These are phyloP conservation scores for Zaprionus bogoriensis DNA, from an alignment of 2,888 invertebrate genomes.

Conservation along the genomic window DNA sequence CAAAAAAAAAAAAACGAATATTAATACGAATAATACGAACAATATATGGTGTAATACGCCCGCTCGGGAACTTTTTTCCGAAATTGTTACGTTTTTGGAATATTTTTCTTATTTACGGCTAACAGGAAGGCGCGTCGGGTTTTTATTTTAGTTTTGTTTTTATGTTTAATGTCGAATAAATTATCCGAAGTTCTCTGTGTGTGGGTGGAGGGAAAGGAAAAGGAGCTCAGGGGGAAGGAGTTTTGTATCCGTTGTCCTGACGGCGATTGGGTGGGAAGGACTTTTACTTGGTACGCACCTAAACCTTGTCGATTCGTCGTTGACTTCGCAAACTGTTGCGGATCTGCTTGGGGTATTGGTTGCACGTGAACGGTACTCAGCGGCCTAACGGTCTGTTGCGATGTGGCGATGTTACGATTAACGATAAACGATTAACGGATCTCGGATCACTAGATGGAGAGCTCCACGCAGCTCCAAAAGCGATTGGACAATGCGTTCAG, in stretches of 20 bases:
- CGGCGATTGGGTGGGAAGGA: slow-evolving; percentile 1
- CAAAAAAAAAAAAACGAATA: slow-evolving; percentile 1
- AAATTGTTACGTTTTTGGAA: not conserved
- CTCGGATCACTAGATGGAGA: slow-evolving; percentile 67
- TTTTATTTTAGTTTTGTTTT: not conserved
- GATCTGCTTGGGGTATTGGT: slow-evolving; percentile 6
- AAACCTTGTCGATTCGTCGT: slow-evolving; percentile 1
- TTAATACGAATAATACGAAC: too few relatives aligned
- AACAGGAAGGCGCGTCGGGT: slow-evolving; percentile 35
- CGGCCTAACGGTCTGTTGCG: slow-evolving; percentile 12
- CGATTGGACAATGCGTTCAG: slow-evolving; percentile 75
- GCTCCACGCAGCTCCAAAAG: slow-evolving; percentile 74
- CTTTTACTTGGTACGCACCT: slow-evolving; percentile 17
- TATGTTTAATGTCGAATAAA: slow-evolving; percentile 8
- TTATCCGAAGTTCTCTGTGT: not conserved
- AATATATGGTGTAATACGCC: slow-evolving; percentile 38
- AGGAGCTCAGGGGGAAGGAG: not conserved
- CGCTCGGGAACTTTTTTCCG: not conserved
- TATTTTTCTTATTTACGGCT: not conserved
- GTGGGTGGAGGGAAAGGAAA: not conserved
- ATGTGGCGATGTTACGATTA: slow-evolving; percentile 15
- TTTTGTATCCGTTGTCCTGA: slow-evolving; percentile 16
- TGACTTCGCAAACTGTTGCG: too few relatives aligned
- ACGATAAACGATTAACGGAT: slow-evolving; percentile 12
- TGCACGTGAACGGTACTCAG: slow-evolving; percentile 49